Percentiles rank a stretch among this genome's conserved stretches.
phyloP scores from a whole-genome alignment of 2,797 vertebrate genomes.

The Denticeps clupeoides region DNA sequence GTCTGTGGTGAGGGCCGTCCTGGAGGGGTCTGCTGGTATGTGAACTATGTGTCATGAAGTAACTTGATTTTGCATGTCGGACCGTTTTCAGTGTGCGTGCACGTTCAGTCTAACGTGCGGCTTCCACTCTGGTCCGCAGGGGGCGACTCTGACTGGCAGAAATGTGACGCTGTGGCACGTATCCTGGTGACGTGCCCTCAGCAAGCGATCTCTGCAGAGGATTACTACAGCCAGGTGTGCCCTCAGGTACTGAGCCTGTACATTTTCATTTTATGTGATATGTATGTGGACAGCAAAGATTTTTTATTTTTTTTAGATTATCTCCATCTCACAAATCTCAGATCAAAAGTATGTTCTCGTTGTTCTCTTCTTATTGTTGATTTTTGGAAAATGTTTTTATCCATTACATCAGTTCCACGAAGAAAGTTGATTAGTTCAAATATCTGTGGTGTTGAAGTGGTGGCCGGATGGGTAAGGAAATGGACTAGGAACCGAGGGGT shows the following conservation, averaged over 20 bases:
- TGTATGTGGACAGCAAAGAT: not conserved
- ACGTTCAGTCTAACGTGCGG: too few relatives aligned
- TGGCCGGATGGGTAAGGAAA: too few relatives aligned
- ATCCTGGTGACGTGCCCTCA: slow-evolving; percentile 82
- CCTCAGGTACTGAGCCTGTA: slow-evolving; percentile 70
- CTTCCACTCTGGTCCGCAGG: slow-evolving; percentile 42
- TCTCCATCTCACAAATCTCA: too few relatives aligned
- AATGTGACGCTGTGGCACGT: slow-evolving; percentile 75
- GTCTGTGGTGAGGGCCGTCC: slow-evolving; percentile 74
- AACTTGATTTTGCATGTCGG: too few relatives aligned
- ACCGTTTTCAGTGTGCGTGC: too few relatives aligned
- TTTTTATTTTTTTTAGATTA: not conserved
- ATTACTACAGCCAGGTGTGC: slow-evolving; percentile 75
- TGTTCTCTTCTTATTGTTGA: too few relatives aligned
- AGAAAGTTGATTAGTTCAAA: too few relatives aligned
- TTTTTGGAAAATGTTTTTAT: too few relatives aligned
- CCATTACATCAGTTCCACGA: too few relatives aligned
- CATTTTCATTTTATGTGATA: not conserved
- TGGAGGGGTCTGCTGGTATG: slow-evolving; percentile 79
- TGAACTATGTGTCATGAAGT: not conserved
- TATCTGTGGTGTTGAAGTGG: too few relatives aligned
- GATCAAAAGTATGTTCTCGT: too few relatives aligned
- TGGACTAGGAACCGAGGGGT: too few relatives aligned
- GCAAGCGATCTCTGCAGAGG: slow-evolving; percentile 70
- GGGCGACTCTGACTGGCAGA: slow-evolving; percentile 79